Conservation (phyloP, 2,797 vertebrate species). For the Halcyon smyrnensis region DNA sequence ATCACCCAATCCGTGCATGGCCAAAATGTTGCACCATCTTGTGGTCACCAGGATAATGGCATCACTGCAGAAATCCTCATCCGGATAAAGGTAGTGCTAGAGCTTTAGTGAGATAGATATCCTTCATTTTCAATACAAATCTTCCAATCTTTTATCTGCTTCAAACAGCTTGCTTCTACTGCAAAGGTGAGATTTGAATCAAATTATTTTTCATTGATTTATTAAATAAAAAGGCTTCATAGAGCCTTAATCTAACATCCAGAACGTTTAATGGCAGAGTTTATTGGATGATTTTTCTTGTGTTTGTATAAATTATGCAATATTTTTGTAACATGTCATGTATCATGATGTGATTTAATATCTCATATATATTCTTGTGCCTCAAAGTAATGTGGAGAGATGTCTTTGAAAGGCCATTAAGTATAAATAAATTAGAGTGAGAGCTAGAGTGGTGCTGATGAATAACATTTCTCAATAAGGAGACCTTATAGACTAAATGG, state of each 20-base stretch:
- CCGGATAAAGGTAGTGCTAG: not conserved
- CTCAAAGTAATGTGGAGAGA: slow-evolving; percentile 48
- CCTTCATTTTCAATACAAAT: not conserved
- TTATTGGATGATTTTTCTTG: slow-evolving; percentile 37
- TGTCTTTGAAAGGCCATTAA: slow-evolving; percentile 62
- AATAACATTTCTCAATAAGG: slow-evolving; percentile 33
- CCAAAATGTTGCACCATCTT: not conserved
- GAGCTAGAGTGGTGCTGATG: slow-evolving; percentile 40
- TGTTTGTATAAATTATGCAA: slow-evolving; percentile 58
- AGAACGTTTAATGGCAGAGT: not conserved
- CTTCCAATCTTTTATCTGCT: not conserved
- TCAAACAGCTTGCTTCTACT: not conserved
- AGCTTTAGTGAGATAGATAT: not conserved
- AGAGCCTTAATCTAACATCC: not conserved
- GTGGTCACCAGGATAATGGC: not conserved
- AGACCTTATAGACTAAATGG: slow-evolving; percentile 17
- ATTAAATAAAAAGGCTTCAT: slow-evolving; percentile 21
- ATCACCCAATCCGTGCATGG: too few relatives aligned
- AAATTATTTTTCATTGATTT: not conserved
- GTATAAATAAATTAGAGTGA: slow-evolving; percentile 58
- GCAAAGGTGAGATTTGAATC: slow-evolving; percentile 5
- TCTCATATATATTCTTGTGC: slow-evolving; percentile 32
- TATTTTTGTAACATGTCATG: slow-evolving; percentile 43
- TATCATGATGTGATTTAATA: slow-evolving; percentile 60
- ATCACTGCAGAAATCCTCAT: not conserved